A percentile compares a stretch with the other conserved stretches of the same genome.
Conservation (phyloP, 2,113 vertebrate genomes). For the Ancistrus triradiatus region DNA sequence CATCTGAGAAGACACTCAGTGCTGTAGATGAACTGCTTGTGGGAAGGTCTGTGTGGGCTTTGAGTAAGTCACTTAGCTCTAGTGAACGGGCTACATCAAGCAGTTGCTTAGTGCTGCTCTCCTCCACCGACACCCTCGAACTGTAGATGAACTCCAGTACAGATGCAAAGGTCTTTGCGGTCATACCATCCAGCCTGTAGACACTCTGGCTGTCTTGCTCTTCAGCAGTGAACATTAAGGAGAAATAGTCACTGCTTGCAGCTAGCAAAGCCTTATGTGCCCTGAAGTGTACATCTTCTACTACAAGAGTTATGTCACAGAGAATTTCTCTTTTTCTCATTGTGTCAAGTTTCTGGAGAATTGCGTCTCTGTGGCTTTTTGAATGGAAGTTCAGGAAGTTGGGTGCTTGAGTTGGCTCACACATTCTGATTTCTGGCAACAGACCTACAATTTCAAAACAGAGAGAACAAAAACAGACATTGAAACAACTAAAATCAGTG, state of each 20-base stretch:
- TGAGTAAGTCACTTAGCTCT: constrained; percentile 80
- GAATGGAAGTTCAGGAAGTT: constrained; percentile 71
- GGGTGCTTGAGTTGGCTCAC: constrained; percentile 43
- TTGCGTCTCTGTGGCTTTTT: constrained; percentile 75
- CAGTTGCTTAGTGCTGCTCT: constrained; percentile 75
- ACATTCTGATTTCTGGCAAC: constrained; percentile 64
- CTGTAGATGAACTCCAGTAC: constrained; percentile 94
- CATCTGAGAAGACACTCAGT: neutral
- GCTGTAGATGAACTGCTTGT: constrained; percentile 15
- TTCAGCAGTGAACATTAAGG: constrained; percentile 84
- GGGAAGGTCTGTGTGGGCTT: constrained; percentile 71
- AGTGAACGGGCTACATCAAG: constrained; percentile 82
- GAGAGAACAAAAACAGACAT: neutral
- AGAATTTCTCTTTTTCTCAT: constrained; percentile 83
- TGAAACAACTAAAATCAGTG: too few species aligned
- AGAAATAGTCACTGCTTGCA: constrained; percentile 93
- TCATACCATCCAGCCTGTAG: constrained; percentile 82
- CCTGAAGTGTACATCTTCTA: constrained; percentile 84
- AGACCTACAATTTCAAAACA: neutral
- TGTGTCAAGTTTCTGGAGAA: constrained; percentile 80
- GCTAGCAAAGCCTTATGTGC: constrained; percentile 94
- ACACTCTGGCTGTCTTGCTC: constrained; percentile 69
- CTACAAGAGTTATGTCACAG: constrained; percentile 90
- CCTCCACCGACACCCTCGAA: constrained; percentile 75
- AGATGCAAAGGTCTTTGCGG: constrained; percentile 72